Conservation (phyloP, 2,888 invertebrate genomes). For the Buathra laborator region DNA sequence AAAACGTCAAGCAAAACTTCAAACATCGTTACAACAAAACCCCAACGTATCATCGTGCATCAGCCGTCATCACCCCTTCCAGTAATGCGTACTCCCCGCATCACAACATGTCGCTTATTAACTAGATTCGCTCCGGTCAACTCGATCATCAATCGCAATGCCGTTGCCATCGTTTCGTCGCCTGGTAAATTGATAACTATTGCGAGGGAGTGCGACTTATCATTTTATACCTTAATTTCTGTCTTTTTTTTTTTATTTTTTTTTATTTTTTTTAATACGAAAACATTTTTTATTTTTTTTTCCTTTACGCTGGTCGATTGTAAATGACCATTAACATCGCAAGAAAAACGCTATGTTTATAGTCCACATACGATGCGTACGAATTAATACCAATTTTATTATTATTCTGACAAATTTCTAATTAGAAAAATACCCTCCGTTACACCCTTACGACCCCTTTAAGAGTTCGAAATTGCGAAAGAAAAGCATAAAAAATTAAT, state of each 20-base stretch:
- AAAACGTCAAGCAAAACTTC: conserved; percentile 80
- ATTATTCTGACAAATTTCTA: conserved; percentile 16
- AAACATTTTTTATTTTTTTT: conserved; percentile 26
- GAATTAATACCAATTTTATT: conserved; percentile 34
- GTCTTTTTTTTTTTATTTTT: background rate
- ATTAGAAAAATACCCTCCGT: conserved; percentile 23
- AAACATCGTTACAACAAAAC: conserved; percentile 82
- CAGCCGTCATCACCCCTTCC: conserved; percentile 84
- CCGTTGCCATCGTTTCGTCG: conserved; percentile 82
- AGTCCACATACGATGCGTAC: conserved; percentile 45
- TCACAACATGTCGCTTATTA: conserved; percentile 84
- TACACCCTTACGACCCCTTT: background rate
- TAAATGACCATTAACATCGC: conserved; percentile 70
- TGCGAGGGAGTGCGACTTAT: conserved; percentile 62
- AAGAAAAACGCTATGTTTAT: conserved; percentile 75
- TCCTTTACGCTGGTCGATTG: conserved; percentile 51
- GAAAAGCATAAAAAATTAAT: background rate
- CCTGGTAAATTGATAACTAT: conserved; percentile 80
- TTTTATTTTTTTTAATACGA: conserved; percentile 5
- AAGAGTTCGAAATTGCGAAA: conserved; percentile 25
- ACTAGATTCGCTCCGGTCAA: conserved; percentile 83
- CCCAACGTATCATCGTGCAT: conserved; percentile 84
- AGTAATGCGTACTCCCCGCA: conserved; percentile 84
- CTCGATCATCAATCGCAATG: conserved; percentile 83
- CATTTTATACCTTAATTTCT: background rate